A percentile compares a stretch with the other conserved stretches of the same genome.
Evolutionary conservation across 2,888 invertebrate species (phyloP).

Genomic region (Parelbella ahira): DNA sequence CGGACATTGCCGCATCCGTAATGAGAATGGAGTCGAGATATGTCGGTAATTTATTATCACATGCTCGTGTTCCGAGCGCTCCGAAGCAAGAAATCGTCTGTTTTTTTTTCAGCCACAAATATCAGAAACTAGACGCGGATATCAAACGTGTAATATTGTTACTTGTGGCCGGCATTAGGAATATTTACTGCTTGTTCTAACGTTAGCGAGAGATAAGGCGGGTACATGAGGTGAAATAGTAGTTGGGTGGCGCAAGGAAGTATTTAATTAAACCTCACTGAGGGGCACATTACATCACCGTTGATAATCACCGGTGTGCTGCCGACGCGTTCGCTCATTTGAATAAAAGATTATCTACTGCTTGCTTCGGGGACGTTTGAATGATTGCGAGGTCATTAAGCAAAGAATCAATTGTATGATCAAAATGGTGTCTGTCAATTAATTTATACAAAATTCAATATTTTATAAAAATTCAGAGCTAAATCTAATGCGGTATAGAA

Average conservation of each 20-base stretch:
- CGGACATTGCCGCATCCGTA: slow-evolving; percentile 80
- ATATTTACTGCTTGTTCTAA: slow-evolving; percentile 41
- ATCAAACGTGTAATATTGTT: slow-evolving; percentile 25
- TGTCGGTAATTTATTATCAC: slow-evolving; percentile 73
- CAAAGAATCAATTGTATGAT: too few species aligned
- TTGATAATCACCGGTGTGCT: slow-evolving; percentile 73
- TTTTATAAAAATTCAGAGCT: too few species aligned
- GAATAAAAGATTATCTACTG: slow-evolving; percentile 38
- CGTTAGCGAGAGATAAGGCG: slow-evolving; percentile 49
- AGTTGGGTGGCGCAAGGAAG: slow-evolving; percentile 57
- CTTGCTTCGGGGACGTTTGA: too few species aligned
- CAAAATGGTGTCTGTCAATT: too few species aligned
- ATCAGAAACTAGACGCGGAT: slow-evolving; percentile 27
- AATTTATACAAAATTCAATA: too few species aligned
- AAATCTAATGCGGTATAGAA: too few species aligned
- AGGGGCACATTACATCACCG: slow-evolving; percentile 58
- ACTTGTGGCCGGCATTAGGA: slow-evolving; percentile 27
- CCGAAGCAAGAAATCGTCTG: slow-evolving; percentile 49
- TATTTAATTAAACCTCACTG: slow-evolving; percentile 77
- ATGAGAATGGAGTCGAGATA: slow-evolving; percentile 78
- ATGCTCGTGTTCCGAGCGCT: slow-evolving; percentile 52
- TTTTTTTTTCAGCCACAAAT: slow-evolving; percentile 50
- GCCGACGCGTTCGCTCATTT: slow-evolving; percentile 63
- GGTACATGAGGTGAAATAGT: slow-evolving; percentile 64
- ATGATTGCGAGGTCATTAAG: too few species aligned